Evolutionary conservation across 2,797 vertebrate species (phyloP).

Genomic region (Geotrypetes seraphini): DNA sequence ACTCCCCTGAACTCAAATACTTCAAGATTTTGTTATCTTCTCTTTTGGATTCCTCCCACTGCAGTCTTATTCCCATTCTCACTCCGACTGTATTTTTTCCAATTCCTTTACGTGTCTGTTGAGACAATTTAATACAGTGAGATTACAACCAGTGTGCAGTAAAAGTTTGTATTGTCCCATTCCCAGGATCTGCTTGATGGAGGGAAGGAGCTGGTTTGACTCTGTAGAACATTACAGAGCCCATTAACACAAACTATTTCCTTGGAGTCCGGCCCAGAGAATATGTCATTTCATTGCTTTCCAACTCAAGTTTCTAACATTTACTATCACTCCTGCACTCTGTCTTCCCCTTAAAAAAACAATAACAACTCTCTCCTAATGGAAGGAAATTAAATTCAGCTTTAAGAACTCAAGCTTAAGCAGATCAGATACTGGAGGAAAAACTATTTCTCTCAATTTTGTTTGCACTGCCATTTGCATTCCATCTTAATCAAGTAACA

Average conservation of each 20-base stretch:
- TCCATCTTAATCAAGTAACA: background rate
- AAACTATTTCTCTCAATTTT: background rate
- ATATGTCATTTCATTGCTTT: background rate
- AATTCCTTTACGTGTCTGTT: too few species aligned
- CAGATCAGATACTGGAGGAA: accelerated
- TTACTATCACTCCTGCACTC: background rate
- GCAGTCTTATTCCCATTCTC: too few species aligned
- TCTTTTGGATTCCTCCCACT: too few species aligned
- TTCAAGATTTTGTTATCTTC: too few species aligned
- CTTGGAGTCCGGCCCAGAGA: background rate
- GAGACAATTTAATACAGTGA: too few species aligned
- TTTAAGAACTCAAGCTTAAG: background rate
- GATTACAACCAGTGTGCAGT: too few species aligned
- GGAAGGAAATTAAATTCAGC: background rate
- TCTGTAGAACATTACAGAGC: conserved; percentile 1
- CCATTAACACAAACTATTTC: conserved; percentile 3
- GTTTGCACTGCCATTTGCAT: background rate
- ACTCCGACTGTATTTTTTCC: too few species aligned
- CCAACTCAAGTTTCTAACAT: background rate
- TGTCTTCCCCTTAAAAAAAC: background rate
- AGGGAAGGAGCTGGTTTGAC: background rate
- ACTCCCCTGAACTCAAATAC: too few species aligned
- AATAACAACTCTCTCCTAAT: background rate
- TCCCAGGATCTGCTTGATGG: too few species aligned
- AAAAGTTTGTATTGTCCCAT: too few species aligned